Base-by-base conservation (phyloP, 2,888 invertebrate species). In the Cosmopolites sordidus region DNA sequence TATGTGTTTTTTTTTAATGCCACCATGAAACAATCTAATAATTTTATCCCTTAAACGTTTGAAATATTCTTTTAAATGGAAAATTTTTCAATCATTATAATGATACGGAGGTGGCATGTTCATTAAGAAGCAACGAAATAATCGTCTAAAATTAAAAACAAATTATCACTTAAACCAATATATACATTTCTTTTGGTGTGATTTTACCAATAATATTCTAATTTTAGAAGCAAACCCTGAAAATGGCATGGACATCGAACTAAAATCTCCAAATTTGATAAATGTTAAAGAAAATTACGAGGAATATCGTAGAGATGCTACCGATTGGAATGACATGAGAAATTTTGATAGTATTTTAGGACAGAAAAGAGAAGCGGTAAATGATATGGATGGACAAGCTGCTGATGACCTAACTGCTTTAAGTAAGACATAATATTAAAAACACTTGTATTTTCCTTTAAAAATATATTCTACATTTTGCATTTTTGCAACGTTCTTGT, bases 341-440 rank as follows among this genome's bases (percentile, higher is more conserved):
- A 29, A 29, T 2, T 53, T 60, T 9, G 58, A 60, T 18, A 14
- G 33, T 14, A 44, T 61, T 44, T 37, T 61, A 16, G 55, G 50
- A 16, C 38, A 43, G 2, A 54, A 62, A n/a, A 51, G 48, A 16
- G 49, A 59, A 40, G 33, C 60, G 3, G 49, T 54, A 11, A 39
- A 49, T 3, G n/a, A 48, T 60, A 8, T 52, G 58, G 51, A n/a
- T 17, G 51, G 6, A 45, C 59, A n/a, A 48, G 43, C 14, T 45
- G 51, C 16, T 47, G 48, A 51, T 9, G 56, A 56, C 47, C 54
- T 56, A 12, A 39, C 51, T 29, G 45, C 56, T 54, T 56, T 59
- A 56, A 56, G 58, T 59, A 59, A 56, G 55, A 50, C 8, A n/a
- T 45, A 42, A 16, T 27, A 45, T 42, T 57, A 33, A 33, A 33